Conservation (phyloP, 1,140 invertebrate genomes). For the Aphidius gifuensis region DNA sequence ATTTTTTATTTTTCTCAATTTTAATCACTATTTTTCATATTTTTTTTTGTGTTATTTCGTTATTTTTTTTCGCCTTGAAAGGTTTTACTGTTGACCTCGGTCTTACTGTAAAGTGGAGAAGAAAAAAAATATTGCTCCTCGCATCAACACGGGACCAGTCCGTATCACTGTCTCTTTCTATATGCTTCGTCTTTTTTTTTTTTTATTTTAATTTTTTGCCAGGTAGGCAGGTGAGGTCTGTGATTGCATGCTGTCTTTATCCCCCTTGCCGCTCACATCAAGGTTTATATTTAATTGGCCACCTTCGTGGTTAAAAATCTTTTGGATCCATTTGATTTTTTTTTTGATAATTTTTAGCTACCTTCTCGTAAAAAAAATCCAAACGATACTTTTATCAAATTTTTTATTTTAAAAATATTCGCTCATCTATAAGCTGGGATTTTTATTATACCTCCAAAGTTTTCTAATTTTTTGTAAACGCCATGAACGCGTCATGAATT, state of each 20-base stretch:
- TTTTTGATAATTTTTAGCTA: too few species aligned
- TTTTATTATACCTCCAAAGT: too few species aligned
- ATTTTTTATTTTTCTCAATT: not conserved
- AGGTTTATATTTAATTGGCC: constrained; percentile 19
- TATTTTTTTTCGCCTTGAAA: not conserved
- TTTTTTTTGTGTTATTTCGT: not conserved
- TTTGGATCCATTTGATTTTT: too few species aligned
- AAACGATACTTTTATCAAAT: too few species aligned
- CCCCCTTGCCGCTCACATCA: not conserved
- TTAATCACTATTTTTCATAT: too few species aligned
- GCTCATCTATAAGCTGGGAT: too few species aligned
- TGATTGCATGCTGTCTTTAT: constrained; percentile 10
- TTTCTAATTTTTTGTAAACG: too few species aligned
- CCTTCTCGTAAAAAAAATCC: too few species aligned
- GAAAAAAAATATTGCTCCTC: not conserved
- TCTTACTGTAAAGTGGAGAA: not conserved
- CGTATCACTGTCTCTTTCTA: constrained; percentile 1
- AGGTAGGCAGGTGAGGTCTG: constrained; percentile 2
- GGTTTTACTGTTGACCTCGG: not conserved
- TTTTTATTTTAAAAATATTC: too few species aligned
- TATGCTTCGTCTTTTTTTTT: not conserved
- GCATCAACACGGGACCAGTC: constrained; percentile 5
- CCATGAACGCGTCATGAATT: too few species aligned
- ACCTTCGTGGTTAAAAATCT: not conserved
- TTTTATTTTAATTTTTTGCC: too few species aligned